Evolutionary conservation across 2,797 vertebrate genomes (phyloP), one percentile per base, ranked within the genome.

Genomic region (Tapirus indicus): DNA sequence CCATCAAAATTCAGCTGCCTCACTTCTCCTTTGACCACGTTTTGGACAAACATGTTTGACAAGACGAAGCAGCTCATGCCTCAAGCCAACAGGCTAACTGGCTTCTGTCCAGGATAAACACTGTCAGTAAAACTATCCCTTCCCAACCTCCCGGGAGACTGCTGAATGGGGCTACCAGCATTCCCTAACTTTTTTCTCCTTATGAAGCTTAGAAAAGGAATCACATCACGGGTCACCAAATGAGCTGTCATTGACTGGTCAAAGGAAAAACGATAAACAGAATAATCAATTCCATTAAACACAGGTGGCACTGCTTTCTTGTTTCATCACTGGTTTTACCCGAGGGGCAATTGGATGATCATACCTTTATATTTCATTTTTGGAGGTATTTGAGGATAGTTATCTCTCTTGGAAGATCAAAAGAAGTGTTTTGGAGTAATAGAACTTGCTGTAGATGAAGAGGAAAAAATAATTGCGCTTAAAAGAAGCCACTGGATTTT

Each of bases 41-140:
- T 94, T 80, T 38, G 38, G 78, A 96, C 56, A 4, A 97, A 97
- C 69, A 87, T 90, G 60, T 96, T 92, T 98, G 95, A 97, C 83
- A 97, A 92, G 58, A 97, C 25, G 52, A 64, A 90, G 52, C 2
- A 38, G 41, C 29, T 60, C 62, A 18, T 94, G 86, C n/a, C 97
- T 87, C 21, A 12, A 93, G 60, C 85, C 93, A 38, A 78, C 14
- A 25, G 91, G 71, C 66, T 21, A 16, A 20, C 93, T 98, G 97
- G 98, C 97, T 20, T 56, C 92, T 11, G 58, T 98, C 96, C 98
- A 98, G 94, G 96, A 66, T 88, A 98, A 98, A 97, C 74, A 88
- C 1, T 88, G 32, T 47, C 94, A 94, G 58, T 60, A 80, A 97
- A 98, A 94, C n/a, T 4, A 72, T 41, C 93, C 74, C 52, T 96